Evolutionary conservation across 2,888 invertebrate genomes (phyloP).

Genomic region (Pseudococcus longispinus): DNA sequence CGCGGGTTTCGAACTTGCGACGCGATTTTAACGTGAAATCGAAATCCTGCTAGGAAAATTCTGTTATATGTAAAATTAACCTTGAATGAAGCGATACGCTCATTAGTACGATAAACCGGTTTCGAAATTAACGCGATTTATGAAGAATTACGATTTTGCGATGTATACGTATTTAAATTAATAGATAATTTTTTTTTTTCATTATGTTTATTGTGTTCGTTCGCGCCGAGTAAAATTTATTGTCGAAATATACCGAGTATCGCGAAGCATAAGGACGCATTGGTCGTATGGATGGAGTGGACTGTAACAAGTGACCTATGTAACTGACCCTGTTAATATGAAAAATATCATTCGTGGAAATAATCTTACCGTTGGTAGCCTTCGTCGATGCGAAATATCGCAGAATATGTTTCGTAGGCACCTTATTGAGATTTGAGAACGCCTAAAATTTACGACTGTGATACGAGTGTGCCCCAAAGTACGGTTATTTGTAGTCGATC

Average conservation of each 20-base stretch:
- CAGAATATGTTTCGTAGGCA: too few relatives aligned
- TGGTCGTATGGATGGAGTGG: too few relatives aligned
- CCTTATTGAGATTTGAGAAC: too few relatives aligned
- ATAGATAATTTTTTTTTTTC: constrained; percentile 6
- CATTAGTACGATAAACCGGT: constrained; percentile 11
- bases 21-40: background rate
- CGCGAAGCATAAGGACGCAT: background rate
- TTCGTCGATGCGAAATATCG: background rate
- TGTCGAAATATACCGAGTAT: background rate
- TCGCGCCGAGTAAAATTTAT: background rate
- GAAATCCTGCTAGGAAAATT: constrained; percentile 2
- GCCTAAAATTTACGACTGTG: too few relatives aligned
- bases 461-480: too few relatives aligned
- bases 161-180: constrained; percentile 29
- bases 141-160: constrained; percentile 32
- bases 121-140: constrained; percentile 43
- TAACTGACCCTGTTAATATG: constrained; percentile 43
- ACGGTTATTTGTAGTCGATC: too few relatives aligned
- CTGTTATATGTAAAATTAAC: background rate
- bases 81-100: constrained; percentile 10
- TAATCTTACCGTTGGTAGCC: background rate
- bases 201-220: background rate
- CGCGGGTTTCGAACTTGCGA: background rate
- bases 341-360: constrained; percentile 22
- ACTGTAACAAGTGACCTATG: background rate